Evolutionary conservation across 2,797 vertebrate genomes (phyloP), one percentile per base, ranked within the genome.

Genomic region (Diglossa cyanea): DNA sequence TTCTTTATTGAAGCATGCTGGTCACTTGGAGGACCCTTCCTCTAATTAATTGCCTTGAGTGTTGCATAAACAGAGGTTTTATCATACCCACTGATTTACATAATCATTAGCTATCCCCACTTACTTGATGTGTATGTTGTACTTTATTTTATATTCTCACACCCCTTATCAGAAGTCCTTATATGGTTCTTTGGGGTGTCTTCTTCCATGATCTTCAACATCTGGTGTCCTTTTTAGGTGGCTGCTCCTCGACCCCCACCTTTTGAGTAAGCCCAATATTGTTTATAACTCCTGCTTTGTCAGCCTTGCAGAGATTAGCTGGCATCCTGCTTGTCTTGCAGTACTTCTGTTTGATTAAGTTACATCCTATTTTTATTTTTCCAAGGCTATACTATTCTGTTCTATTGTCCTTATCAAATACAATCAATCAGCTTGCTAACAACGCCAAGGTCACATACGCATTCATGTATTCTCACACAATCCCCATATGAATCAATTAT

Each of bases 161-260:
- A 33, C 25, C 3, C 10, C 16, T 62, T 40, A 20, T 48, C 1
- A 1, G 17, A 74, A 74, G 26, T 42, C 26, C 14, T 58, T 26
- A 12, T 35, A 26, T 26, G 9, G 11, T 66, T 58, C 70, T 50
- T 50, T 37, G 61, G 3, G 13, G 13, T 40, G 10, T 42, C 35
- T 35, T 47, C 30, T 63, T 74, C 31, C 1, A 0, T 50, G 21
- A 44, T 66, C 44, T 50, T 58, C 44, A 35, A 50, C 6, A 33
- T 50, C 21, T 57, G 14, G 9, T 74, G 21, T 57, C 37, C 31
- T 50, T 74, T 66, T 50, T 31, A 57, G 33, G 35, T 42, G 17
- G 13, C 51, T 57, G 11, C 14, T 65, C 17, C 44, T 66, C 0
- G 0, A 65, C 14, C 13, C 17, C 35, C 0, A 0, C 31, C 31